Conservation (phyloP, 2,113 vertebrate species). For the Dendrocopos noguchii region DNA sequence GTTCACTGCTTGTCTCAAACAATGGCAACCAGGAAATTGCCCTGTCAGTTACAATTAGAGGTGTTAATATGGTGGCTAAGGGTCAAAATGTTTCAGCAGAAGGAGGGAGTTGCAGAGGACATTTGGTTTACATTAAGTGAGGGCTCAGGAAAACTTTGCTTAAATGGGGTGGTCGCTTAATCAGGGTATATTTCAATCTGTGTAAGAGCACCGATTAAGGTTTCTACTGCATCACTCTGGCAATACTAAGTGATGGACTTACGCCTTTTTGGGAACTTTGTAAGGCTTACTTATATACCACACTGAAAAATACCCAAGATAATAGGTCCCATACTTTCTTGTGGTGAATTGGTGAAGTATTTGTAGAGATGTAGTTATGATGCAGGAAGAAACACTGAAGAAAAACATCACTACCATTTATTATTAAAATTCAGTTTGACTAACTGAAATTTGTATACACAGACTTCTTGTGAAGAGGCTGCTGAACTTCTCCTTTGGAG, state of each 20-base stretch:
- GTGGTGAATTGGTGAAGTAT: not conserved
- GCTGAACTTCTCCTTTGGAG: not conserved
- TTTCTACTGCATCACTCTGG: not conserved
- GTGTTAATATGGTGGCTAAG: conserved; percentile 70
- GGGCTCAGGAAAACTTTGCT: conserved; percentile 43
- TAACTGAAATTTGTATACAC: not conserved
- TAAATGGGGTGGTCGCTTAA: conserved; percentile 1
- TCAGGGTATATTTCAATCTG: not conserved
- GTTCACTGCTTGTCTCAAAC: conserved; percentile 30
- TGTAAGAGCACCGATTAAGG: not conserved
- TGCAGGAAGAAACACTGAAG: not conserved
- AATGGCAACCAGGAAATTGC: conserved; percentile 75
- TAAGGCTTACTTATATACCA: not conserved
- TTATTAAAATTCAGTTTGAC: not conserved
- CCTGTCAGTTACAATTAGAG: conserved; percentile 75
- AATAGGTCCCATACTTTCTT: not conserved
- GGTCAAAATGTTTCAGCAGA: conserved; percentile 56
- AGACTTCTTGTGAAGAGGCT: not conserved
- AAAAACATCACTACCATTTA: not conserved
- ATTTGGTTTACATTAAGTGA: conserved; percentile 71
- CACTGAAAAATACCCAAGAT: not conserved
- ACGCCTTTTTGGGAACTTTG: not conserved
- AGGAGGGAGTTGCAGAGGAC: conserved; percentile 35
- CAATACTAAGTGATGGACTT: not conserved
- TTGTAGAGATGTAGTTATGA: not conserved